Evolutionary conservation across 2,888 invertebrate species (phyloP).

Genomic region (Miltochrista miniata): DNA sequence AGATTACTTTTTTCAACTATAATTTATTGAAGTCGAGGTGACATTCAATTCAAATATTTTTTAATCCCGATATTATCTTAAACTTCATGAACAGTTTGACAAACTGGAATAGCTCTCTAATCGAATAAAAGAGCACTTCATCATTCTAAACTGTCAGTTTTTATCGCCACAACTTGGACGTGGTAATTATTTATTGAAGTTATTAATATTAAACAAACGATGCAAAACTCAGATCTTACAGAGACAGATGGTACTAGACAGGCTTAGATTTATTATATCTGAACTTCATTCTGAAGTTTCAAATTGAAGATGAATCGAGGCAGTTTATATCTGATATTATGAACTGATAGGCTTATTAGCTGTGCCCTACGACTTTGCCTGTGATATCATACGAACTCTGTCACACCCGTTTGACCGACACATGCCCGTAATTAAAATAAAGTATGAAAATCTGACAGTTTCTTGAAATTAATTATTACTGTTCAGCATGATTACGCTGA

Average conservation of each 20-base stretch:
- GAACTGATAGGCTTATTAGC: neutral
- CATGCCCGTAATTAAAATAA: too few relatives aligned
- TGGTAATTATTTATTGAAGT: neutral
- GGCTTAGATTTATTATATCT: neutral
- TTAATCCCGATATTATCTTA: too few relatives aligned
- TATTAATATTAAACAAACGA: neutral
- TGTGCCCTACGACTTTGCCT: too few relatives aligned
- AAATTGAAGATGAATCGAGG: neutral
- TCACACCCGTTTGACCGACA: too few relatives aligned
- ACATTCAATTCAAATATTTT: too few relatives aligned
- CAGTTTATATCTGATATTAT: neutral
- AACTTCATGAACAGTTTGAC: neutral
- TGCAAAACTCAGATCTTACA: neutral
- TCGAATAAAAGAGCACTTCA: neutral
- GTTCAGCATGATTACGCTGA: too few relatives aligned
- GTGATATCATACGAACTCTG: too few relatives aligned
- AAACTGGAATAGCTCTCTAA: neutral
- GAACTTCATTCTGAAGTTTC: too few relatives aligned
- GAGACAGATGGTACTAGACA: neutral
- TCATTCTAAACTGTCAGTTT: neutral
- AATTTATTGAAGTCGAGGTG: too few relatives aligned
- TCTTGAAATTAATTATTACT: too few relatives aligned
- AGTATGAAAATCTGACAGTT: too few relatives aligned
- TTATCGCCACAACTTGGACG: neutral
- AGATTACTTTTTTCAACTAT: too few relatives aligned